phyloP scores from a whole-genome alignment of 2,888 invertebrate species.

The Diadegma fenestrale region DNA sequence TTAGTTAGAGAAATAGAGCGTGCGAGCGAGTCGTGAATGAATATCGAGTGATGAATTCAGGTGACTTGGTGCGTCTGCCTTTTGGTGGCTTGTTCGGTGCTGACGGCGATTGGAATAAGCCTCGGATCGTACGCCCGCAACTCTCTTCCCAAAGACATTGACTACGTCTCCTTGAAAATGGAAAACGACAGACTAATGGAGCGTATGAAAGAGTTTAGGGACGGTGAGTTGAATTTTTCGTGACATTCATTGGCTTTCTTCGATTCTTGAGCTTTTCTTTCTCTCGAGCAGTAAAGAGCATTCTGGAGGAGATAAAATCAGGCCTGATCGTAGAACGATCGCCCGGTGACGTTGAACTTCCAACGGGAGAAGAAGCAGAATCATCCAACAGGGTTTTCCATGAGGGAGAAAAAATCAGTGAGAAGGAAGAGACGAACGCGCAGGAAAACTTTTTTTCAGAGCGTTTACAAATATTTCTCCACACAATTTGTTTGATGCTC shows the following conservation, averaged over 20 bases:
- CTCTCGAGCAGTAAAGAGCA: neutral
- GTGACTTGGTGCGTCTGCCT: constrained; percentile 23
- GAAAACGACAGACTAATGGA: constrained; percentile 38
- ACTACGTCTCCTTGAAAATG: constrained; percentile 19
- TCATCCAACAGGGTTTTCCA: neutral
- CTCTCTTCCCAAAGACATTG: constrained; percentile 17
- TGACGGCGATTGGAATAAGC: constrained; percentile 46
- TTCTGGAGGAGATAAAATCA: constrained; percentile 18
- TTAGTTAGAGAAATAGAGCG: constrained; percentile 6
- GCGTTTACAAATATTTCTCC: constrained; percentile 49
- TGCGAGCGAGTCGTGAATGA: neutral
- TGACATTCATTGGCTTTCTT: neutral
- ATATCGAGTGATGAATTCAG: constrained; percentile 2
- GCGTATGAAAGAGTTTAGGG: constrained; percentile 38
- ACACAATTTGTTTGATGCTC: constrained; percentile 46
- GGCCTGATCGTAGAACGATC: neutral
- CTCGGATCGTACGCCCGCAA: neutral
- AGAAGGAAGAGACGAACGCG: neutral
- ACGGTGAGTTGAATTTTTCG: constrained; percentile 23
- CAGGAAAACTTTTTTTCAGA: neutral
- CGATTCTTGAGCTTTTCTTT: neutral
- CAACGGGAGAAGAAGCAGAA: neutral
- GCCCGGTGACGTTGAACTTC: neutral
- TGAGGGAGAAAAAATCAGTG: neutral
- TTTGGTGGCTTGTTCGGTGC: constrained; percentile 55